phyloP scores from a whole-genome alignment of 2,113 vertebrate genomes.

The Orcinus orca region DNA sequence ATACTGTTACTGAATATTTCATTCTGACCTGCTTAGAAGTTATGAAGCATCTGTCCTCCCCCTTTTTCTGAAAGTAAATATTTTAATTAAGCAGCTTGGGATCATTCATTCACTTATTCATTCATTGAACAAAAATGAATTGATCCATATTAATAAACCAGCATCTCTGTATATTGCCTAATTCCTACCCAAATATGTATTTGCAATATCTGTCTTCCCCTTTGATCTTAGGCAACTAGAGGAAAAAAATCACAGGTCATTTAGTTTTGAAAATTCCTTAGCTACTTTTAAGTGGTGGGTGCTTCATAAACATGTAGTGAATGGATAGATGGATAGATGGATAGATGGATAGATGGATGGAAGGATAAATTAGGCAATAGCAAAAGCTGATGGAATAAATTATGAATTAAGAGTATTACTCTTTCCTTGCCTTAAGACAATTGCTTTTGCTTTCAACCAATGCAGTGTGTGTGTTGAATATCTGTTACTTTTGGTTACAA shows the following conservation, averaged over 20 bases:
- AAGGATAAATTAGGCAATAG: not conserved
- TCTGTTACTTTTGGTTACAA: not conserved
- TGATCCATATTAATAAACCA: not conserved
- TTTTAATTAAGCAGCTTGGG: not conserved
- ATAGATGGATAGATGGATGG: not conserved
- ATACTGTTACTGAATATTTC: not conserved
- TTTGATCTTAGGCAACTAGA: not conserved
- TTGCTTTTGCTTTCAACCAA: not conserved
- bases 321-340: not conserved
- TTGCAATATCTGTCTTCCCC: not conserved
- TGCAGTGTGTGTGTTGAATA: not conserved
- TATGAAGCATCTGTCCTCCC: not conserved
- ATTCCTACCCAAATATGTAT: not conserved
- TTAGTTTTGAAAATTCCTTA: not conserved
- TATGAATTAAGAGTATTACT: not conserved
- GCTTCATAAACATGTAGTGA: not conserved
- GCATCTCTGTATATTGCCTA: not conserved
- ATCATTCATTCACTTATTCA: not conserved
- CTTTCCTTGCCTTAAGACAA: not conserved
- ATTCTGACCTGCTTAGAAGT: not conserved
- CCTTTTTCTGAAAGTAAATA: not conserved
- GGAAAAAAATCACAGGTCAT: not conserved
- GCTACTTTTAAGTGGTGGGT: not conserved
- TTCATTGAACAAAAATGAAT: not conserved
- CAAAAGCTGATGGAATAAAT: not conserved